Evolutionary conservation across 2,113 vertebrate species (phyloP).

Genomic region (Halcyon malimbica): DNA sequence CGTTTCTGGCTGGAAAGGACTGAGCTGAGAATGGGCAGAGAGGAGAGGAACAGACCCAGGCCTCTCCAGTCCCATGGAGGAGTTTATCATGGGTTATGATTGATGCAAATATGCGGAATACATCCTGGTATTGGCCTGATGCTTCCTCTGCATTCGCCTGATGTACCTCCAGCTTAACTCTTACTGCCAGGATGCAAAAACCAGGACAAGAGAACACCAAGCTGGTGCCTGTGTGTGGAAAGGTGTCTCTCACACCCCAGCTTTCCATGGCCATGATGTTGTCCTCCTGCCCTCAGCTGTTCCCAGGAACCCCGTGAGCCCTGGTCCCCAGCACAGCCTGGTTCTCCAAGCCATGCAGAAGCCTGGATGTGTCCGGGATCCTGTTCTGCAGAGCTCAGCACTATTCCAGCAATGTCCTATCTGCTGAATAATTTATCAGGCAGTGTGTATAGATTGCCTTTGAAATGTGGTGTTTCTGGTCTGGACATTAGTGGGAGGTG

Average conservation of each 20-base stretch:
- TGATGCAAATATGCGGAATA: fast-evolving
- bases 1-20: not conserved
- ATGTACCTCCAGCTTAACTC: not conserved
- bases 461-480: not conserved
- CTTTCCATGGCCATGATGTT: not conserved
- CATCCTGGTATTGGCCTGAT: not conserved
- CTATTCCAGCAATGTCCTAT: not conserved
- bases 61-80: not conserved
- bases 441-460: not conserved
- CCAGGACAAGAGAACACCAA: not conserved
- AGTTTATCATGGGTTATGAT: not conserved
- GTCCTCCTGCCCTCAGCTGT: not conserved
- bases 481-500: not conserved
- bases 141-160: not conserved
- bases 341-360: not conserved
- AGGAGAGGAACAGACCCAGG: not conserved
- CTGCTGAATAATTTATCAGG: conserved; percentile 5
- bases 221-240: fast-evolving
- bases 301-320: not conserved
- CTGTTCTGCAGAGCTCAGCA: conserved; percentile 15
- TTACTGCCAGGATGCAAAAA: not conserved
- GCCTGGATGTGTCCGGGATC: not conserved
- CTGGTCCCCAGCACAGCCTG: not conserved
- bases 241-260: not conserved
- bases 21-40: not conserved